phyloP scores from a whole-genome alignment of 2,888 invertebrate genomes.

The Caenorhabditis sp. region DNA sequence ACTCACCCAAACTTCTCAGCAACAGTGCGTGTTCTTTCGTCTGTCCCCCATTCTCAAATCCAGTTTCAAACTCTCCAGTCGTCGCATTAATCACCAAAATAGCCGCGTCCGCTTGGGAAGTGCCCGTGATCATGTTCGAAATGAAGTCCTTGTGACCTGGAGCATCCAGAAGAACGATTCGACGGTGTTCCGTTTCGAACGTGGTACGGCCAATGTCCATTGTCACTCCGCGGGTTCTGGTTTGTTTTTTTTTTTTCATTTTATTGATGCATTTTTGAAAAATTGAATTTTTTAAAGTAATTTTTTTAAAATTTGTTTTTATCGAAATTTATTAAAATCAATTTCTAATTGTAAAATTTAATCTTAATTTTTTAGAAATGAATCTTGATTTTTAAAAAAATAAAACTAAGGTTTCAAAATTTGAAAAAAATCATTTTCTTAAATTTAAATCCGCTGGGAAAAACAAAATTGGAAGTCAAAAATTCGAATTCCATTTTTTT shows the following conservation, averaged over 20 bases:
- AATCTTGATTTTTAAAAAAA: no score
- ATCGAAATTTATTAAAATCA: not conserved
- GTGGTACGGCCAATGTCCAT: conserved; percentile 93
- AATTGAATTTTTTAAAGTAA: no score
- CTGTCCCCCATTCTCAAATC: conserved; percentile 98
- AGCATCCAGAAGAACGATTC: conserved; percentile 90
- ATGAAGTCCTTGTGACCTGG: conserved; percentile 99
- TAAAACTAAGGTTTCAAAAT: no score
- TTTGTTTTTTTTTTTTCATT: no score
- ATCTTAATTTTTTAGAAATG: no score
- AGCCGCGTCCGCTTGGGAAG: conserved; percentile 98
- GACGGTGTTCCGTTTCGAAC: conserved; percentile 77
- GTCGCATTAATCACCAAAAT: conserved; percentile 95
- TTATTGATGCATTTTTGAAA: no score
- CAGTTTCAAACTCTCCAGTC: conserved; percentile 97
- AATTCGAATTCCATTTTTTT: no score
- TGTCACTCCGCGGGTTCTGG: conserved; percentile 92
- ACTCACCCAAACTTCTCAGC: conserved; percentile 88
- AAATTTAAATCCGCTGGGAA: no score
- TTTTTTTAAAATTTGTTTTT: not conserved
- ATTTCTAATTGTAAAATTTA: conserved; percentile 7
- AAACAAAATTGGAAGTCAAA: no score
- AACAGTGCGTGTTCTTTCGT: conserved; percentile 97
- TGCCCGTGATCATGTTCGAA: conserved; percentile 99
- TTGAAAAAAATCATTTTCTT: no score